Evolutionary conservation across 1,140 invertebrate genomes (phyloP), one percentile per base, ranked within the genome.

Genomic region (Temnothorax nylanderi): DNA sequence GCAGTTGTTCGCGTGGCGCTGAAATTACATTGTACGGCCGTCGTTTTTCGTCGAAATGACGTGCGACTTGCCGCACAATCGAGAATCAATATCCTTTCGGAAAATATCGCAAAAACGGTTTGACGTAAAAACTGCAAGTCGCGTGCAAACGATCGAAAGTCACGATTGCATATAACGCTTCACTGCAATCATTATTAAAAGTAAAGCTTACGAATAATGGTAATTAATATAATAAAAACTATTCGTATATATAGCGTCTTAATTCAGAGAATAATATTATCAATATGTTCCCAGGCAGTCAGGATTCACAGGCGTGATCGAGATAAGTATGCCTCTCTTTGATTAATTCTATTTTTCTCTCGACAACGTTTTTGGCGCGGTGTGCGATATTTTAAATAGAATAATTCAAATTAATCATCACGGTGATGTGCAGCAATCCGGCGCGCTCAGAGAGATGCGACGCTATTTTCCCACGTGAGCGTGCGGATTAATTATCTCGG

Each of bases 1-100:
- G 49, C 16, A 32, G 21, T 85, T 47, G 75, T 56, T 78, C 82
- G 82, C 82, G 82, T 77, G 82, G 82, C 72, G 49, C 37, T 44
- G 60, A 78, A 78, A 85, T 85, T 84, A 74, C 80, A 34, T 58
- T 84, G 80, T 74, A 67, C 64, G 11, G 11, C 37, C 26, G 37
- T 74, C 69, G 41, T 84, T 74, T 60, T 60, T 72, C 69, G 54
- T 26, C 18, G 60, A 71, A 58, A 56, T 26, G 37, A 82, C 32
- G 67, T 62, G 69, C 69, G 47, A 74, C 56, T 26, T 26, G 69
- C 44, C 21, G 34, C 69, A 41, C 41, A 71, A 16, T 84, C 54
- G 80, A 74, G 72, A 84, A 60, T 84, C 69, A 32, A 84, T 74
- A 72, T 58, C n/a, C 51, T 44, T 18, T 21, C 18, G 21, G 65